Evolutionary conservation across 2,113 vertebrate genomes (phyloP), one percentile per base, ranked within the genome.

Genomic region (Lampris megalopsis): DNA sequence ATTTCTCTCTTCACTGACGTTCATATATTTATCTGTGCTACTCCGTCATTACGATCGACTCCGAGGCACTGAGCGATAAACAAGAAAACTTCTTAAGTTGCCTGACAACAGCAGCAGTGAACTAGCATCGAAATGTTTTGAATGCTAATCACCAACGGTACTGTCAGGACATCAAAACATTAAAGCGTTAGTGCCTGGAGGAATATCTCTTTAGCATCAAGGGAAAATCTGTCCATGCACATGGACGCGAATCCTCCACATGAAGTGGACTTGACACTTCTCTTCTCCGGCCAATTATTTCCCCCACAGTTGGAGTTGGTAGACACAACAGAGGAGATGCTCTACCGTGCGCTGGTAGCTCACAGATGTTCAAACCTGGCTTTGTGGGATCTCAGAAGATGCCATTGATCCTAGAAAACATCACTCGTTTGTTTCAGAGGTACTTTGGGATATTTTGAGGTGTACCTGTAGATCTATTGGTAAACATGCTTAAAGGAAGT

Each of bases 151-250:
- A 65, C 80, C 43, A 2, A 49, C 47, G 9, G 6, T 49, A 76
- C 73, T 71, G 79, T 73, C 81, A 62, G 68, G 67, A 66, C 74
- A 74, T 72, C 8, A 52, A 50, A 65, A 59, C 58, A 41, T 58
- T 2, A 63, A 48, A 36, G 61, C 66, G 5, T 66, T 2, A 5
- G 54, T 4, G 49, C 50, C 42, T 38, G 7, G 61, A 80, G 65
- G 36, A 57, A 24, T 63, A 50, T 52, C 53, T 57, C 41, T 8
- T 7, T 13, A 52, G 67, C 54, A 72, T 47, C 68, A 10, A 54
- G 47, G 68, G 69, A 68, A 4, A 24, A 49, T 71, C 72, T 36
- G 43, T 36, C 24, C 45, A 7, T 7, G 11, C 7, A 61, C 38
- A 2, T 74, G 62, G 71, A 4, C 43, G 41, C 41, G 53, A 59